Evolutionary conservation across 2,113 vertebrate species (phyloP), one percentile per base, ranked within the genome.

Genomic region (Hiodon tergisus): DNA sequence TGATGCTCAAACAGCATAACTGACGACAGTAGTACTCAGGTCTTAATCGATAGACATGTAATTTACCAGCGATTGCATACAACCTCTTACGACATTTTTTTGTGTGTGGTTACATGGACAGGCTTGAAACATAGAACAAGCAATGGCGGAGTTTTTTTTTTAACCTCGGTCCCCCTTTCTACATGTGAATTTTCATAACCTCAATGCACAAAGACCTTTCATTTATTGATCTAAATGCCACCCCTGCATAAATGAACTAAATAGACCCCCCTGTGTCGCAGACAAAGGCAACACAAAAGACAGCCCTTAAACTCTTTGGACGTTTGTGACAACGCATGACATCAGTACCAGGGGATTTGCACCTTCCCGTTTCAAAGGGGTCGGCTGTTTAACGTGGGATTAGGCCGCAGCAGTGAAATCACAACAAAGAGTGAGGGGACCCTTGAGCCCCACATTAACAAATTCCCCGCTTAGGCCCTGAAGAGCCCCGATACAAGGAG

Each of bases 201-300:
- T 57, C 68, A 11, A 31, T 61, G 50, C 74, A 69, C 74, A 69
- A 76, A 61, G 57, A 16, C n/a, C 67, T 48, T 59, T 65, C 51
- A 17, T 76, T 71, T 76, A 76, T 70, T 62, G 68, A 76, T 71
- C 75, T 76, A 71, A 71, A 76, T 76, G 60, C 75, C 58, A 63
- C 67, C 50, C 17, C 75, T 63, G 51, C 68, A 47, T 65, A 54
- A 58, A 62, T 76, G 67, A 76, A 70, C 52, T 71, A 59, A 71
- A 66, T 54, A 51, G 75, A 71, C 75, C 60, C 51, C 68, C 60
- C 14, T 69, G 52, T 47, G 59, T 54, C 59, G 16, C 48, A 63
- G 75, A 71, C 68, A 68, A 48, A 67, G 61, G 58, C 57, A 57
- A 70, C 67, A 70, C 74, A 71, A 76, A 71, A 76, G 68, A 71